These are phyloP conservation scores for Orchesellides sinensis DNA, from an alignment of 2,888 invertebrate genomes.

Conservation along the genomic window DNA sequence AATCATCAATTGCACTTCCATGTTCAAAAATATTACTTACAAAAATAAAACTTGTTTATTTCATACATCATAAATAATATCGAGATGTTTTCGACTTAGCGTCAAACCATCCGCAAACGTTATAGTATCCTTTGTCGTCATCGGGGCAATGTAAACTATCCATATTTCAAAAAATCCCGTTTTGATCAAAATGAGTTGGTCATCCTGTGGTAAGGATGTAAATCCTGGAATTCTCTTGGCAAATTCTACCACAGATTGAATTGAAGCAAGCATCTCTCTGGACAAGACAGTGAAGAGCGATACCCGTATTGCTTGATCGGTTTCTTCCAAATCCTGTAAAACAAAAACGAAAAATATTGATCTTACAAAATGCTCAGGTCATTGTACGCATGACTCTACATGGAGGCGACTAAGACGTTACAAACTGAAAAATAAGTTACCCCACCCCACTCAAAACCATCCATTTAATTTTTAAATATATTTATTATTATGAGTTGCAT, in stretches of 20 bases:
- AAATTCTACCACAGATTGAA: slow-evolving; percentile 96
- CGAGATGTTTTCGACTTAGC: slow-evolving; percentile 89
- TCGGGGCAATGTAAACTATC: slow-evolving; percentile 90
- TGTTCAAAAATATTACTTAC: background rate
- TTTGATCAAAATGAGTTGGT: slow-evolving; percentile 97
- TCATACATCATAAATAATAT: slow-evolving; percentile 91
- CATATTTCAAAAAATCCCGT: slow-evolving; percentile 98
- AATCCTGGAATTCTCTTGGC: slow-evolving; percentile 96
- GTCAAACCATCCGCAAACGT: slow-evolving; percentile 94
- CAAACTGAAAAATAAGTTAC: too few species aligned
- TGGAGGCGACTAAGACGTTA: too few species aligned
- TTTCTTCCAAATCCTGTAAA: slow-evolving; percentile 75
- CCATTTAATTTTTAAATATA: too few species aligned
- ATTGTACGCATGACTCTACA: too few species aligned
- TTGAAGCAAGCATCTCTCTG: slow-evolving; percentile 89
- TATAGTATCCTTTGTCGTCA: slow-evolving; percentile 83
- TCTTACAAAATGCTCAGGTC: background rate
- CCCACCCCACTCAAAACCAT: too few species aligned
- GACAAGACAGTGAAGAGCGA: slow-evolving; percentile 94
- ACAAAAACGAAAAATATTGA: background rate
- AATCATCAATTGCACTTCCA: background rate
- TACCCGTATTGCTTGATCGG: slow-evolving; percentile 86
- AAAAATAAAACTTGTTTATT: background rate
- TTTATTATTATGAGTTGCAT: background rate
- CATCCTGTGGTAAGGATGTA: slow-evolving; percentile 92